Evolutionary conservation across 2,888 invertebrate species (phyloP).

Genomic region (Bembecia ichneumoniformis): DNA sequence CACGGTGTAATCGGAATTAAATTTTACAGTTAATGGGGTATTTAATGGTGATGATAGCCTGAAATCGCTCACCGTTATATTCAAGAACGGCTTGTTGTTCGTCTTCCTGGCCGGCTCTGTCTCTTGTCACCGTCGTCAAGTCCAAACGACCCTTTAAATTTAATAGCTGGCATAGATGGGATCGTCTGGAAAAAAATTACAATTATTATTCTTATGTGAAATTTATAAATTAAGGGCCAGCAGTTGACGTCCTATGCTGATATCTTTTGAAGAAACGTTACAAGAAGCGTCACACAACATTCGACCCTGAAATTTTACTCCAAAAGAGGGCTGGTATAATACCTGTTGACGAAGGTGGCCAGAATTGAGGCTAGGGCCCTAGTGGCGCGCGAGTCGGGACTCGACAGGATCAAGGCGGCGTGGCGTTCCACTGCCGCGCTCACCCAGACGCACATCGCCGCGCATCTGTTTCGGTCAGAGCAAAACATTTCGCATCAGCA

Average conservation of each 20-base stretch:
- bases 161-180: conserved; percentile 53
- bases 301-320: too few relatives aligned
- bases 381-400: conserved; percentile 18
- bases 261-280: too few relatives aligned
- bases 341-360: conserved; percentile 31
- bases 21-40: too few relatives aligned
- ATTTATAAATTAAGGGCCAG: too few relatives aligned
- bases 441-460: conserved; percentile 52
- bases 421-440: conserved; percentile 37
- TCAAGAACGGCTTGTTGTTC: conserved; percentile 29
- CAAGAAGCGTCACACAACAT: too few relatives aligned
- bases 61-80: conserved; percentile 38
- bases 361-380: conserved; percentile 40
- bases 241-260: too few relatives aligned
- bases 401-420: conserved; percentile 46
- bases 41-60: neutral
- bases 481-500: too few relatives aligned
- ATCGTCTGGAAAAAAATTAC: conserved; percentile 30
- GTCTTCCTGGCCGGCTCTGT: conserved; percentile 20
- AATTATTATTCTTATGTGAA: too few relatives aligned
- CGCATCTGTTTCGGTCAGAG: too few relatives aligned
- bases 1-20: too few relatives aligned
- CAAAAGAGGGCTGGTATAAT: too few relatives aligned
- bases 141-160: conserved; percentile 52
- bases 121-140: conserved; percentile 38